Evolutionary conservation across 1,140 invertebrate species (phyloP).

Genomic region (Globodera ellingtonae): DNA sequence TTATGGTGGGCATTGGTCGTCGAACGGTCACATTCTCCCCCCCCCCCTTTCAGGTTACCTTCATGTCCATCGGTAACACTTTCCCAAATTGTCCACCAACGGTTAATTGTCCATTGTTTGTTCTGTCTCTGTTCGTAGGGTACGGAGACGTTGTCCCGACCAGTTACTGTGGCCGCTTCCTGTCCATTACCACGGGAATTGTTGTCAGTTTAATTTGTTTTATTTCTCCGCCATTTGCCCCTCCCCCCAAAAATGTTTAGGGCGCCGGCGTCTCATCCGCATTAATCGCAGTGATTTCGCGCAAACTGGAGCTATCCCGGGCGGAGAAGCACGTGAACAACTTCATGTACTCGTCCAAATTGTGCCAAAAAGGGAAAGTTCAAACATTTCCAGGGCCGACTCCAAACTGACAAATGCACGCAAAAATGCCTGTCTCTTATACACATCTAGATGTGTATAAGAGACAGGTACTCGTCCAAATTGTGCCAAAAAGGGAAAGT

Average conservation of each 20-base stretch:
- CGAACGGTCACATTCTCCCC: constrained; percentile 15
- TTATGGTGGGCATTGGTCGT: constrained; percentile 59
- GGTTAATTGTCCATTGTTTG: background rate
- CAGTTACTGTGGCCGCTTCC: constrained; percentile 60
- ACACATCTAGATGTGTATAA: too few species aligned
- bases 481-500: background rate
- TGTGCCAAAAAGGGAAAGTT: constrained; percentile 10
- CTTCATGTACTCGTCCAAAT: constrained; percentile 40
- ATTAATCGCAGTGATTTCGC: constrained; percentile 64
- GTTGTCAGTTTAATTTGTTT: constrained; percentile 42
- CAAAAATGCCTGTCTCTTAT: too few species aligned
- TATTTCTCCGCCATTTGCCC: background rate
- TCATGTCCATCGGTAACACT: constrained; percentile 58
- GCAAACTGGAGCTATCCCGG: constrained; percentile 62
- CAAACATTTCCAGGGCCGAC: constrained; percentile 66
- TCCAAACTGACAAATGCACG: constrained; percentile 66
- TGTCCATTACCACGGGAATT: constrained; percentile 64
- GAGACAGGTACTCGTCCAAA: background rate
- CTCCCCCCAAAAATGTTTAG: constrained; percentile 31
- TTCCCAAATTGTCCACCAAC: background rate
- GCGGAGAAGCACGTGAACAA: constrained; percentile 64
- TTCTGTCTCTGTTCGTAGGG: constrained; percentile 24
- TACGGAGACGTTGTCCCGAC: constrained; percentile 62
- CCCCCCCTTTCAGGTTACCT: constrained; percentile 55
- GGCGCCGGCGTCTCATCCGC: constrained; percentile 64